Conservation (phyloP, 1,140 invertebrate species). For the Trichomalopsis sarcophagae region DNA sequence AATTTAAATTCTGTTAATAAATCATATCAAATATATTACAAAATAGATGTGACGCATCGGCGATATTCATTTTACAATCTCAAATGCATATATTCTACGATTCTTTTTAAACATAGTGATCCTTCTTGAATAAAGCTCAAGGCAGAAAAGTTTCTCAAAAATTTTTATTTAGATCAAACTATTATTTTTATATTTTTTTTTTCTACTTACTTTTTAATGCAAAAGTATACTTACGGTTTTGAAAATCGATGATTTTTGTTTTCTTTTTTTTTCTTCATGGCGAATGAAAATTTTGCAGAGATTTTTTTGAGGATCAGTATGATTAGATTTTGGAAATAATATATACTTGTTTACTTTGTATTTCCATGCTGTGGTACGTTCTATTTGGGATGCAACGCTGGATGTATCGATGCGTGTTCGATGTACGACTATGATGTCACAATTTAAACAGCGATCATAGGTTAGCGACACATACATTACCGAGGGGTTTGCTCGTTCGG, state of each 20-base stretch:
- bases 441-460: slow-evolving; percentile 73
- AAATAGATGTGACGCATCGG: slow-evolving; percentile 36
- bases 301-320: slow-evolving; percentile 46
- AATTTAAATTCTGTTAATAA: neutral
- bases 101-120: neutral
- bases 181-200: slow-evolving; percentile 41
- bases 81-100: neutral
- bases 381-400: slow-evolving; percentile 72
- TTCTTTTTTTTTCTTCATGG: slow-evolving; percentile 37
- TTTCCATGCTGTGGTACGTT: slow-evolving; percentile 74
- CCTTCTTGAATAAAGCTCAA: neutral
- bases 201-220: neutral
- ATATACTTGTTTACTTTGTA: slow-evolving; percentile 60
- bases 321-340: slow-evolving; percentile 58
- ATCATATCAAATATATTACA: neutral
- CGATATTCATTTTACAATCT: slow-evolving; percentile 22
- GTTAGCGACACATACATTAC: slow-evolving; percentile 72
- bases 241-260: neutral
- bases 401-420: slow-evolving; percentile 70
- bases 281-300: slow-evolving; percentile 36
- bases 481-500: slow-evolving; percentile 62
- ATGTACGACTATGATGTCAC: slow-evolving; percentile 72
- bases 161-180: neutral
- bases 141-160: neutral
- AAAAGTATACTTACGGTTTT: neutral